phyloP scores from a whole-genome alignment of 2,888 invertebrate genomes.

The Spodoptera exigua region DNA sequence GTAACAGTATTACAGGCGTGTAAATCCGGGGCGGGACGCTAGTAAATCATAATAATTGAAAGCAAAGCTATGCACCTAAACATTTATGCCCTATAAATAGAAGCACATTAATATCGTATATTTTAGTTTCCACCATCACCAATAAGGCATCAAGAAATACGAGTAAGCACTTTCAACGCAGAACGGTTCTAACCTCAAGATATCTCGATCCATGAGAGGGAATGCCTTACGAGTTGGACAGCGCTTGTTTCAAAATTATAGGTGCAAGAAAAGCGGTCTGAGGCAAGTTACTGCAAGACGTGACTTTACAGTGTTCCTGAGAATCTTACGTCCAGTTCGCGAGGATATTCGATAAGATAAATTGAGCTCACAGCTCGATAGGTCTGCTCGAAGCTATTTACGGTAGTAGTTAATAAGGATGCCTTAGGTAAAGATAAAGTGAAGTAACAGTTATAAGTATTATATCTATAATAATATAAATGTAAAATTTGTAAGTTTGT shows the following conservation, averaged over 20 bases:
- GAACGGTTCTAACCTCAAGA: conserved; percentile 9
- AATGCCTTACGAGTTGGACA: conserved; percentile 20
- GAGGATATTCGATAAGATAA: conserved; percentile 11
- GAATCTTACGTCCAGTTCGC: conserved; percentile 33
- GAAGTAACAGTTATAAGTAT: too few species aligned
- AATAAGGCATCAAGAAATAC: conserved; percentile 6
- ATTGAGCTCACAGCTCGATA: conserved; percentile 1
- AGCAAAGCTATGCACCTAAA: too few species aligned
- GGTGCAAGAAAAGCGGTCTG: conserved; percentile 35
- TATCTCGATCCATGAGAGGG: conserved; percentile 14
- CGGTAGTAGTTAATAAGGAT: not conserved
- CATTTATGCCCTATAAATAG: too few species aligned
- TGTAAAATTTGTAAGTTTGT: too few species aligned
- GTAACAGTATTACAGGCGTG: too few species aligned
- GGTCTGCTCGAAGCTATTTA: not conserved
- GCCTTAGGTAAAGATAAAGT: too few species aligned
- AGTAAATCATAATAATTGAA: too few species aligned
- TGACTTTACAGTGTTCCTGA: conserved; percentile 33
- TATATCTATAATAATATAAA: too few species aligned
- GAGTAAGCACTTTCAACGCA: conserved; percentile 18
- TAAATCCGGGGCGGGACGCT: too few species aligned
- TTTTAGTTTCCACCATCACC: not conserved
- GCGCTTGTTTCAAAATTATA: conserved; percentile 40
- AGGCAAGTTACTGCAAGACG: conserved; percentile 34
- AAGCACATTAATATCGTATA: not conserved